Conservation (phyloP, 2,113 vertebrate species). For the Menura novaehollandiae region DNA sequence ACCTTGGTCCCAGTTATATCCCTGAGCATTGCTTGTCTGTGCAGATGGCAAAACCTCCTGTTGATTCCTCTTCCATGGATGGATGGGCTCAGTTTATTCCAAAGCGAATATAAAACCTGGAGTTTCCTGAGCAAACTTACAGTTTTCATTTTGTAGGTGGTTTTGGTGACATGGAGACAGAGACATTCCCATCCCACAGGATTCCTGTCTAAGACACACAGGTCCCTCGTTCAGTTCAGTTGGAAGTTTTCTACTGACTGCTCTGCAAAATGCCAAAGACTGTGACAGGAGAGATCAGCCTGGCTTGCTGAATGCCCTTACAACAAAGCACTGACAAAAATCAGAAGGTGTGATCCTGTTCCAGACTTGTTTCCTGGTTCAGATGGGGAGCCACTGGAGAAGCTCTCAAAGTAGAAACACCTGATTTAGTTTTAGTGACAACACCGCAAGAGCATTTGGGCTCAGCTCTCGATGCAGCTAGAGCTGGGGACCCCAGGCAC, state of each 20-base stretch:
- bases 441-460: not conserved
- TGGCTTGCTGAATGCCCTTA: not conserved
- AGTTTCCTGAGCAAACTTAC: not conserved
- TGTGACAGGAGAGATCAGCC: not conserved
- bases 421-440: not conserved
- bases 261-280: not conserved
- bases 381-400: not conserved
- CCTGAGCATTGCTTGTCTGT: not conserved
- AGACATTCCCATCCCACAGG: not conserved
- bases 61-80: not conserved
- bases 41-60: slow-evolving; percentile 3
- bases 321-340: not conserved
- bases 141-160: not conserved
- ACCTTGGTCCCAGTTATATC: not conserved
- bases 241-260: not conserved
- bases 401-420: not conserved
- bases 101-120: not conserved
- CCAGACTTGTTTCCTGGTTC: not conserved
- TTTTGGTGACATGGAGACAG: not conserved
- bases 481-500: not conserved
- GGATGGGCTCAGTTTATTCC: not conserved
- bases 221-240: accelerated
- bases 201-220: not conserved
- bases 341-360: not conserved
- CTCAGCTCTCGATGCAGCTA: not conserved